A percentile compares a stretch with the other conserved stretches of the same genome.
These are phyloP conservation scores for Trachops cirrhosus DNA, from an alignment of 2,797 vertebrate species.

Conservation along the genomic window DNA sequence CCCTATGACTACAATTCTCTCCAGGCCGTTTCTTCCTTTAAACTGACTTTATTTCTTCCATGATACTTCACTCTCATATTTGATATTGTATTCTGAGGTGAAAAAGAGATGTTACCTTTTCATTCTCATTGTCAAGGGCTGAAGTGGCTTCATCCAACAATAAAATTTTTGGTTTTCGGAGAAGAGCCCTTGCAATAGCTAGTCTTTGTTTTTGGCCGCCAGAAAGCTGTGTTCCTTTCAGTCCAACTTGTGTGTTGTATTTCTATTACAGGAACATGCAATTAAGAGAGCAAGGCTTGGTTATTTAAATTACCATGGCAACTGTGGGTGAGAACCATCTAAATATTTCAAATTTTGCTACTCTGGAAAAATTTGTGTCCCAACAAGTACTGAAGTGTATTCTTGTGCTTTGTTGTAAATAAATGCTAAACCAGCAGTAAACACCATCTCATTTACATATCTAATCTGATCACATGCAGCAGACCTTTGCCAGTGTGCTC, in stretches of 20 bases:
- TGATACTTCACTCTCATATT: background rate
- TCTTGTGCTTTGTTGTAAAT: conserved; percentile 36
- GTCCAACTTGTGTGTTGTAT: conserved; percentile 83
- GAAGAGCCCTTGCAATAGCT: conserved; percentile 84
- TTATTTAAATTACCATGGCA: conserved; percentile 58
- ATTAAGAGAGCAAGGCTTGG: conserved; percentile 43
- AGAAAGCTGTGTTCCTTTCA: conserved; percentile 85
- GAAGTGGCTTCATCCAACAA: conserved; percentile 86
- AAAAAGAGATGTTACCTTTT: conserved; percentile 78
- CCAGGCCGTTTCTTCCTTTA: background rate
- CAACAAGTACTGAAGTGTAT: conserved; percentile 27
- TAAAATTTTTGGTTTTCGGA: conserved; percentile 81
- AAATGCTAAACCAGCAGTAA: conserved; percentile 11
- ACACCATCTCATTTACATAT: background rate
- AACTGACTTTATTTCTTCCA: background rate
- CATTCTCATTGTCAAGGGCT: conserved; percentile 84
- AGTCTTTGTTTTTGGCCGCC: conserved; percentile 85
- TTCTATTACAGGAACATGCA: conserved; percentile 77
- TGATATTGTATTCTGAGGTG: background rate
- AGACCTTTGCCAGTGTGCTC: conserved; percentile 32
- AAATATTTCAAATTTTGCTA: conserved; percentile 59
- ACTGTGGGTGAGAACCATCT: background rate
- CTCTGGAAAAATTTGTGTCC: conserved; percentile 45
- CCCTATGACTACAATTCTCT: background rate
- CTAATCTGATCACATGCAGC: background rate